phyloP scores from a whole-genome alignment of 2,888 invertebrate genomes.

The Lagria hirta region DNA sequence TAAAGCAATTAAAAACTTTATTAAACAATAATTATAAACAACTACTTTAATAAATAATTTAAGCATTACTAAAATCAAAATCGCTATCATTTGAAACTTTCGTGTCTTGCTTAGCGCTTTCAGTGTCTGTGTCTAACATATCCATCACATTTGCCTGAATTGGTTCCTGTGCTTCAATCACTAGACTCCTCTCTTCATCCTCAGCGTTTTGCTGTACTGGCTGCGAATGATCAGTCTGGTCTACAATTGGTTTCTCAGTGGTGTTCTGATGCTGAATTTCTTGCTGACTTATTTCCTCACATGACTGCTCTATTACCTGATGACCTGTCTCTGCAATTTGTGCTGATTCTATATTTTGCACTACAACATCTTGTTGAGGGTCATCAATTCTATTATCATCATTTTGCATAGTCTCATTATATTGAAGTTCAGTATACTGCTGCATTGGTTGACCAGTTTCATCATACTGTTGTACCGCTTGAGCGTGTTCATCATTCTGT shows the following conservation, averaged over 20 bases:
- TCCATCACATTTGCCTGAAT: slow-evolving; percentile 44
- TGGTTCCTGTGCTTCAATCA: slow-evolving; percentile 12
- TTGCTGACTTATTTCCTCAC: too few species aligned
- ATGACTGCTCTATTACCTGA: too few species aligned
- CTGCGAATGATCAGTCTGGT: too few species aligned
- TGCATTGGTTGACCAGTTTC: slow-evolving; percentile 28
- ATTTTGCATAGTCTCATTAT: slow-evolving; percentile 30
- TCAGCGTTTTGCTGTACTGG: slow-evolving; percentile 6
- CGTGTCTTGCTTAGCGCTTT: slow-evolving; percentile 46
- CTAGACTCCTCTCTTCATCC: slow-evolving; percentile 4
- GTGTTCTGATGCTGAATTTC: too few species aligned
- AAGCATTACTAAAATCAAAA: slow-evolving; percentile 50
- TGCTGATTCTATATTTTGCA: too few species aligned
- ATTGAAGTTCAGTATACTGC: slow-evolving; percentile 27
- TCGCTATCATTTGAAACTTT: slow-evolving; percentile 52
- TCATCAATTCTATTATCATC: too few species aligned
- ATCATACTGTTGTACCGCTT: slow-evolving; percentile 30
- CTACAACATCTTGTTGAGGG: too few species aligned
- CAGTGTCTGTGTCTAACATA: slow-evolving; percentile 52
- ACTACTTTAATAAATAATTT: slow-evolving; percentile 10
- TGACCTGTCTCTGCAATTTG: too few species aligned
- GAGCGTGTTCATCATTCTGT: slow-evolving; percentile 33
- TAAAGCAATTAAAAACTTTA: slow-evolving; percentile 1
- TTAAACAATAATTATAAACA: neutral
- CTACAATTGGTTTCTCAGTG: too few species aligned